These are phyloP conservation scores for Tetrapedia diversipes DNA, from an alignment of 2,888 invertebrate species.

Conservation along the genomic window DNA sequence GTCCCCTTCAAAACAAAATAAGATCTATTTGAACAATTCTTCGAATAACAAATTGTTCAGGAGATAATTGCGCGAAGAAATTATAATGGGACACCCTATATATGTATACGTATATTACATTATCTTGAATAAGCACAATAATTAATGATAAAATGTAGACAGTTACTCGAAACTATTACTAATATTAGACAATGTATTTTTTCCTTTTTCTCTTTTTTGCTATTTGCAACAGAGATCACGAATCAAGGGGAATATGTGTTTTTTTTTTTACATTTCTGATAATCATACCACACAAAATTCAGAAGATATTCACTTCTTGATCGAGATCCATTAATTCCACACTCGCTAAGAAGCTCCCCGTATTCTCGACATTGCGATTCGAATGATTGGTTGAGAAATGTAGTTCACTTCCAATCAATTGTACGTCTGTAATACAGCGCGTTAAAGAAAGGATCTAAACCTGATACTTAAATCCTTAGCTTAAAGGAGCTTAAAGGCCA, in stretches of 20 bases:
- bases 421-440: no score
- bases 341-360: background rate
- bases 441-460: no score
- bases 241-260: constrained; percentile 67
- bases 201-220: constrained; percentile 16
- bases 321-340: background rate
- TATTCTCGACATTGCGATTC: background rate
- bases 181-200: constrained; percentile 52
- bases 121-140: constrained; percentile 65
- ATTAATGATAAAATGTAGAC: constrained; percentile 62
- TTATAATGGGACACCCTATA: no score
- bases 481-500: no score
- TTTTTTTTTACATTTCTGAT: background rate
- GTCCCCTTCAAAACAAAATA: no score
- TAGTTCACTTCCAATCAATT: background rate
- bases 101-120: constrained; percentile 60
- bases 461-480: no score
- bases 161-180: constrained; percentile 63
- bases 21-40: no score
- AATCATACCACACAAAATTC: background rate
- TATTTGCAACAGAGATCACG: constrained; percentile 60
- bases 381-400: background rate
- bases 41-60: no score
- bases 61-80: no score
- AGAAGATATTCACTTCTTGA: background rate